phyloP scores from a whole-genome alignment of 2,888 invertebrate genomes.

The Trypoxylon attenuatum region DNA sequence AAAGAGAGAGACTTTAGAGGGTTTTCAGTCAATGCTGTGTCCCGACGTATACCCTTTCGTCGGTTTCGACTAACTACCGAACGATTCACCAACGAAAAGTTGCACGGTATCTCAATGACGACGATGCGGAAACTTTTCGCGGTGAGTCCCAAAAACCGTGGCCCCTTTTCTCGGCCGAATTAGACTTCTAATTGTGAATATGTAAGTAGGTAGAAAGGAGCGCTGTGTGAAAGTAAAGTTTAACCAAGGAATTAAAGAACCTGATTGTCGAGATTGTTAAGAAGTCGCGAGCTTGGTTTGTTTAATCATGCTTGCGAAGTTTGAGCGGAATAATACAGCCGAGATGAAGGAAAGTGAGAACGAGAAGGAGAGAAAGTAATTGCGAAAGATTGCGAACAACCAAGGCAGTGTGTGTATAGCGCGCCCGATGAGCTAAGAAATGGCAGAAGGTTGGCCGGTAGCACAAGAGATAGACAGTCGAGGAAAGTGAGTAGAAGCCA shows the following conservation, averaged over 20 bases:
- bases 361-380: neutral
- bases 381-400: neutral
- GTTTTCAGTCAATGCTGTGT: too few relatives aligned
- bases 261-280: slow-evolving; percentile 30
- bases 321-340: slow-evolving; percentile 8
- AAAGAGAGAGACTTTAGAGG: neutral
- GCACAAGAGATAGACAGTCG: neutral
- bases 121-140: slow-evolving; percentile 9
- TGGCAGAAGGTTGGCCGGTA: neutral
- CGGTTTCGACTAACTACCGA: slow-evolving; percentile 1
- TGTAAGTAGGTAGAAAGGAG: slow-evolving; percentile 41
- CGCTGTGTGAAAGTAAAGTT: slow-evolving; percentile 20
- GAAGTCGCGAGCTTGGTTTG: slow-evolving; percentile 17
- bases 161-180: slow-evolving; percentile 13
- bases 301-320: slow-evolving; percentile 20
- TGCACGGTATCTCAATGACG: slow-evolving; percentile 10
- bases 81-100: neutral
- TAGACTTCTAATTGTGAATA: slow-evolving; percentile 49
- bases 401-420: neutral
- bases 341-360: neutral
- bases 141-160: slow-evolving; percentile 3
- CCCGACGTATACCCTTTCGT: too few relatives aligned
- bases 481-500: neutral
- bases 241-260: slow-evolving; percentile 31
- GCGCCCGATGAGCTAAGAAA: neutral